Percentiles rank a stretch among this genome's conserved stretches.
These are phyloP conservation scores for Odontocolon sp. DNA, from an alignment of 2,888 invertebrate genomes.

Conservation along the genomic window DNA sequence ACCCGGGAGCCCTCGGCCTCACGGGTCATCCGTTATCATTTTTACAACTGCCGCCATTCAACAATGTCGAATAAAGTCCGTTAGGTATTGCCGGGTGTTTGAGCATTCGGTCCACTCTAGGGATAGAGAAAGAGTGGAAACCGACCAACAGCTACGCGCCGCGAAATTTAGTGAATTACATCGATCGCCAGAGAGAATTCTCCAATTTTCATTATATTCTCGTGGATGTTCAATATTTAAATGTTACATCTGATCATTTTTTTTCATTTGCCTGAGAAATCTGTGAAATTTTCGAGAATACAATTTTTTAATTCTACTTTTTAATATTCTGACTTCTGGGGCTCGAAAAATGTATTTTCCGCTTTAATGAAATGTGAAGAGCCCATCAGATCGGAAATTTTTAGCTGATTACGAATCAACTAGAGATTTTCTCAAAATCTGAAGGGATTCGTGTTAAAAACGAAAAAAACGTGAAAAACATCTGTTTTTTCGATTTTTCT, in stretches of 20 bases:
- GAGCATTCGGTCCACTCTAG: slow-evolving; percentile 46
- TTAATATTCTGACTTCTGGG: too few species aligned
- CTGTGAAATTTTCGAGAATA: not conserved
- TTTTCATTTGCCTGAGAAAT: too few species aligned
- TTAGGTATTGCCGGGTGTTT: slow-evolving; percentile 76
- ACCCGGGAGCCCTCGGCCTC: slow-evolving; percentile 77
- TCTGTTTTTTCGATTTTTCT: too few species aligned
- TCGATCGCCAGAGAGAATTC: slow-evolving; percentile 32
- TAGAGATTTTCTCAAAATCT: too few species aligned
- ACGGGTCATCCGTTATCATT: slow-evolving; percentile 81
- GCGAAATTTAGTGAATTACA: slow-evolving; percentile 48
- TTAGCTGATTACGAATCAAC: too few species aligned
- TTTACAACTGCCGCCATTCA: slow-evolving; percentile 81
- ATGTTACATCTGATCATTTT: too few species aligned
- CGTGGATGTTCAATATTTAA: slow-evolving; percentile 29
- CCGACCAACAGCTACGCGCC: slow-evolving; percentile 24
- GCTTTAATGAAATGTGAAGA: too few species aligned
- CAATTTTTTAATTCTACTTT: too few species aligned
- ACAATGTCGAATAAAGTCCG: slow-evolving; percentile 81
- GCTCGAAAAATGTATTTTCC: too few species aligned
- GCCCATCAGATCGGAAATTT: too few species aligned
- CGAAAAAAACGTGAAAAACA: too few species aligned
- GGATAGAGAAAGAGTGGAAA: slow-evolving; percentile 51
- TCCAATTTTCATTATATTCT: slow-evolving; percentile 21
- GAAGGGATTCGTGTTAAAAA: too few species aligned